phyloP scores from a whole-genome alignment of 2,797 vertebrate species.

The Delichon dasypus region DNA sequence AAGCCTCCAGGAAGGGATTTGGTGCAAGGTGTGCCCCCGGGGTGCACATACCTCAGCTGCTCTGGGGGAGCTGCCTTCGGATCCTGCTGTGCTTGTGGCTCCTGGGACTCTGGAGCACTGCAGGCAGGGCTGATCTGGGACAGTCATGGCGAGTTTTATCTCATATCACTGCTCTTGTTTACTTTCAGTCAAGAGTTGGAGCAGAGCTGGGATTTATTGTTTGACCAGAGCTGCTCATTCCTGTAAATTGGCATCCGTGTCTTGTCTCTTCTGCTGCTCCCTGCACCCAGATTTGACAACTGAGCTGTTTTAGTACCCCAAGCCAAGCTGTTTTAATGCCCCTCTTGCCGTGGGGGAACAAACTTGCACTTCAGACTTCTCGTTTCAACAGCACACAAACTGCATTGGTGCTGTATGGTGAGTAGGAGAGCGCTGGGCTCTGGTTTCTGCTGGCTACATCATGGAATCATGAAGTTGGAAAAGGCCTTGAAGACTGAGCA shows the following conservation, averaged over 20 bases:
- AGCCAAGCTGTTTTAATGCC: not conserved
- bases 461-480: not conserved
- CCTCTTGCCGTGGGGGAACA: not conserved
- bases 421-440: not conserved
- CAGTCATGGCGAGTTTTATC: not conserved
- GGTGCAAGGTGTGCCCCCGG: not conserved
- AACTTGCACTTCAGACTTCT: not conserved
- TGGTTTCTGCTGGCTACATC: not conserved
- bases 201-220: not conserved
- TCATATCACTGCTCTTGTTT: not conserved
- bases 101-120: accelerated
- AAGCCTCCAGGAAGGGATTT: not conserved
- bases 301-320: not conserved
- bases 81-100: not conserved
- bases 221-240: not conserved
- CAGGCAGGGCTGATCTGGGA: not conserved
- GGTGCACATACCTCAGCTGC: not conserved
- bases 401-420: not conserved
- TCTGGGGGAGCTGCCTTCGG: not conserved
- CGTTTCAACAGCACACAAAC: not conserved
- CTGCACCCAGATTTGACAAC: not conserved
- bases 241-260: not conserved
- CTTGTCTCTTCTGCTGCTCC: not conserved
- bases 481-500: not conserved
- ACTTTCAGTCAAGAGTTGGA: not conserved